phyloP scores from a whole-genome alignment of 35 echinoderm and acorn worm genomes.

The Apostichopus parvimensis region DNA sequence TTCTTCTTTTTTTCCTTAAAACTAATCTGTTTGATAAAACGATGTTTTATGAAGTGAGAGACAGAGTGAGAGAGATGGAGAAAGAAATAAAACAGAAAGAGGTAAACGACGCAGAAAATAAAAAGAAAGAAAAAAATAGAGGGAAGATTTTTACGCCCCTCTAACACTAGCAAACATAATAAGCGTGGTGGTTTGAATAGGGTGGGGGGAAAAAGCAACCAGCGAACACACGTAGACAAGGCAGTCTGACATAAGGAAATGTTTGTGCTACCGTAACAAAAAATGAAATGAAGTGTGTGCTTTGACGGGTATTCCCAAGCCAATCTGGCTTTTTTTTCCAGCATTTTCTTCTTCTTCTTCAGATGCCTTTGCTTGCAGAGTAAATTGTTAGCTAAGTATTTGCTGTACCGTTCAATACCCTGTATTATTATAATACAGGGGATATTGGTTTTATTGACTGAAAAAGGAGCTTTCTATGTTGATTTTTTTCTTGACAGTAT shows the following conservation, averaged over 20 bases:
- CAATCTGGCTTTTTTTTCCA: background rate
- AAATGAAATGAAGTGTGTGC: background rate
- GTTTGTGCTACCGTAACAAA: slow-evolving; percentile 8
- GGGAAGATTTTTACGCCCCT: background rate
- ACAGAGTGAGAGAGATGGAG: too few species aligned
- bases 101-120: too few species aligned
- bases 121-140: background rate
- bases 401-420: background rate
- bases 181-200: background rate
- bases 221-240: background rate
- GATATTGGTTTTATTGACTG: background rate
- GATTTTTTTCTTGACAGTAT: background rate
- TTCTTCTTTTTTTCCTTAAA: background rate
- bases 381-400: background rate
- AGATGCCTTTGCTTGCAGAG: background rate
- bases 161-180: background rate
- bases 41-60: background rate
- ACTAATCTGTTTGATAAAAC: background rate
- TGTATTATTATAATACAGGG: background rate
- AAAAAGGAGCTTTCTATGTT: background rate
- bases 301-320: background rate
- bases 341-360: background rate
- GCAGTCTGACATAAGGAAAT: background rate
- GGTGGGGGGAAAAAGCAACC: background rate
- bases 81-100: too few species aligned